These are phyloP conservation scores for Epinephelus moara DNA, from an alignment of 2,113 vertebrate species.

Conservation along the genomic window DNA sequence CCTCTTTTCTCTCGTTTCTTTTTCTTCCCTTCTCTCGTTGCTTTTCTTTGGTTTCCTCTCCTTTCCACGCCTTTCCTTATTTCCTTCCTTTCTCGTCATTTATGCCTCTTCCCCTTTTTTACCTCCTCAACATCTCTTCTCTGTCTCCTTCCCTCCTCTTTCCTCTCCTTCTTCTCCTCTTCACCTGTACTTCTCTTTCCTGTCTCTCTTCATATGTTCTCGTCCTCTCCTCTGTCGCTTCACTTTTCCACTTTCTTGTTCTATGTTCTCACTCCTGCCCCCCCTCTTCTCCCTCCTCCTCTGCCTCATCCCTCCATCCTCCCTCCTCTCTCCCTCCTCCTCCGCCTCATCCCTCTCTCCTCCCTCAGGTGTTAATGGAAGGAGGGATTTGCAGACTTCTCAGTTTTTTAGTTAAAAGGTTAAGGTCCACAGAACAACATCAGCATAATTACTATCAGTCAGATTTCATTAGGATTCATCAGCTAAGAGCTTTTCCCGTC, in stretches of 20 bases:
- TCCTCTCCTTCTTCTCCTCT: background rate
- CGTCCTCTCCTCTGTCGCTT: background rate
- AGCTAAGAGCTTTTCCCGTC: conserved; percentile 56
- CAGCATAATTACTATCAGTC: conserved; percentile 76
- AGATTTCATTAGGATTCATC: conserved; percentile 78
- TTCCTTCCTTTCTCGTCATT: background rate
- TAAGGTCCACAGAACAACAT: conserved; percentile 76
- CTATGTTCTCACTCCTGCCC: background rate
- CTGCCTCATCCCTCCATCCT: too few relatives aligned
- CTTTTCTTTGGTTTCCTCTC: background rate
- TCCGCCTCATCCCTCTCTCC: background rate
- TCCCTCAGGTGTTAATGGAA: conserved; percentile 62
- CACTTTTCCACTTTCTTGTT: background rate
- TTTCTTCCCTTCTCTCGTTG: background rate
- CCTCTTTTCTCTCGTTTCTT: too few relatives aligned
- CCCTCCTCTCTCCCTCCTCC: background rate
- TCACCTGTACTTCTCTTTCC: too few relatives aligned
- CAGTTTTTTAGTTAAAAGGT: conserved; percentile 64
- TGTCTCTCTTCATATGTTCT: too few relatives aligned
- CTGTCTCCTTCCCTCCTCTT: too few relatives aligned
- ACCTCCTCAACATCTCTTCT: background rate
- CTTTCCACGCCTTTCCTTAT: rapidly evolving
- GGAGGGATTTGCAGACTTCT: conserved; percentile 68
- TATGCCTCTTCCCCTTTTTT: background rate
- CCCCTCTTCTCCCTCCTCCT: too few relatives aligned